These are phyloP conservation scores for Ligdia adustata DNA, from an alignment of 2,888 invertebrate genomes.

Conservation along the genomic window DNA sequence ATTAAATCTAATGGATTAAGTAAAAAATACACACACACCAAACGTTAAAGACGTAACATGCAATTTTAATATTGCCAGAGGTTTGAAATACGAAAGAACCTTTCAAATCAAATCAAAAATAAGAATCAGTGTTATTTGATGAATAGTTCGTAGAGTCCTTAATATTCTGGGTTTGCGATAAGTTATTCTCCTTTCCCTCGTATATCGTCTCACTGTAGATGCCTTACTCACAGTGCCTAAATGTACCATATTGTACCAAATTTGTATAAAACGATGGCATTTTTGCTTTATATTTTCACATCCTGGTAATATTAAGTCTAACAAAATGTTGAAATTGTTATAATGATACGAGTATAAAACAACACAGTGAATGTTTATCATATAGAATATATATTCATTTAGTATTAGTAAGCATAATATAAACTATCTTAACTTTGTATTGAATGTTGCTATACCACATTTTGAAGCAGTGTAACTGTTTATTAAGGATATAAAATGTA, in stretches of 20 bases:
- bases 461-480: slow-evolving; percentile 45
- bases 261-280: slow-evolving; percentile 74
- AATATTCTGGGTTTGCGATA: slow-evolving; percentile 30
- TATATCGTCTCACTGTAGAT: slow-evolving; percentile 90
- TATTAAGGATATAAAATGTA: slow-evolving; percentile 23
- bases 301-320: slow-evolving; percentile 68
- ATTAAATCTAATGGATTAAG: too few relatives aligned
- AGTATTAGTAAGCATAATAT: slow-evolving; percentile 34
- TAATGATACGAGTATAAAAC: slow-evolving; percentile 49
- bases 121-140: too few relatives aligned
- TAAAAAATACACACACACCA: too few relatives aligned
- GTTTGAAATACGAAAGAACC: too few relatives aligned
- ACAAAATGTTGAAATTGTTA: slow-evolving; percentile 59
- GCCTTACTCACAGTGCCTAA: slow-evolving; percentile 94
- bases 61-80: too few relatives aligned
- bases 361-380: slow-evolving; percentile 34
- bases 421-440: slow-evolving; percentile 31
- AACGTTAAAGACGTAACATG: too few relatives aligned
- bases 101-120: too few relatives aligned
- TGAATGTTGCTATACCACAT: slow-evolving; percentile 44
- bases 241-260: slow-evolving; percentile 80
- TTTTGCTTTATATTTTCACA: slow-evolving; percentile 71
- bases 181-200: slow-evolving; percentile 42
- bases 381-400: slow-evolving; percentile 35
- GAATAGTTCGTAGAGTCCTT: too few relatives aligned